phyloP scores from a whole-genome alignment of 2,113 vertebrate species.

The Barbus barbus region DNA sequence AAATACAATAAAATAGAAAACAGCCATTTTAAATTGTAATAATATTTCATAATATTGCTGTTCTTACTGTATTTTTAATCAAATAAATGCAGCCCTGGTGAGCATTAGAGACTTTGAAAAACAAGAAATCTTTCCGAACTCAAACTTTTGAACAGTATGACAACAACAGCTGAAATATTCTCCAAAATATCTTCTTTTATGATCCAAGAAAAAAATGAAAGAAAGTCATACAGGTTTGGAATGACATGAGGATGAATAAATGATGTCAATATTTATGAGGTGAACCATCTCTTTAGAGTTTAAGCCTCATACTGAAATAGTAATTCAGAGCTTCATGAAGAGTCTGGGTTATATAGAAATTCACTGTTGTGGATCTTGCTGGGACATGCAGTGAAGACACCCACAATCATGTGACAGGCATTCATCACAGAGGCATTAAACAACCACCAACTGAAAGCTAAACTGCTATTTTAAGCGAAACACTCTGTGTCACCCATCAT shows the following conservation, averaged over 20 bases:
- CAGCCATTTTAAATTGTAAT: neutral
- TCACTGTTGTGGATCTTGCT: neutral
- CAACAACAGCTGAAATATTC: neutral
- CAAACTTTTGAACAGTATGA: no score
- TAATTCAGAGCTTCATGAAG: neutral
- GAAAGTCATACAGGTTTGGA: neutral
- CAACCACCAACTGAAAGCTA: constrained; percentile 10
- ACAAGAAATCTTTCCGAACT: no score
- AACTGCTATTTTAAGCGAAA: neutral
- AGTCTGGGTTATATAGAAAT: neutral
- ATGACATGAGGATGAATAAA: neutral
- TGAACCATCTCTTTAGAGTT: neutral
- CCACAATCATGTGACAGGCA: constrained; percentile 1
- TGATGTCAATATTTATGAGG: neutral
- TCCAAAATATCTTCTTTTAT: neutral
- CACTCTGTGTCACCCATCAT: no score
- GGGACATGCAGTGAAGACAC: neutral
- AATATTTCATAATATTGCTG: neutral
- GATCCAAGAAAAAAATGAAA: neutral
- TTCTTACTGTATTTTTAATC: neutral
- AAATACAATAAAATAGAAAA: neutral
- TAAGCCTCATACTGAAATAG: neutral
- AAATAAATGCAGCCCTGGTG: neutral
- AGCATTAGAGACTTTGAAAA: no score
- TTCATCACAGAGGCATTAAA: neutral